phyloP scores from a whole-genome alignment of 2,113 vertebrate genomes.

The Clinocottus analis region DNA sequence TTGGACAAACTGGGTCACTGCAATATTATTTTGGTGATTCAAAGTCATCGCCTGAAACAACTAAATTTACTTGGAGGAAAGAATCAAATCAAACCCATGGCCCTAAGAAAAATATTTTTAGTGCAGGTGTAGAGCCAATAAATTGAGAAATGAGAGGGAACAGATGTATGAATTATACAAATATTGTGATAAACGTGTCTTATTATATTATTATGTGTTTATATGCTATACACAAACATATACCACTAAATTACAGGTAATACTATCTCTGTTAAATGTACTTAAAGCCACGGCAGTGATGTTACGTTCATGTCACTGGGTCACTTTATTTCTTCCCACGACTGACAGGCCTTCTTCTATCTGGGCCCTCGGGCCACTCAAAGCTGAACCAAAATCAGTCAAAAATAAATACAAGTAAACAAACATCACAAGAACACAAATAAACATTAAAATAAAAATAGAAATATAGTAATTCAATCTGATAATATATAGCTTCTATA shows the following conservation, averaged over 20 bases:
- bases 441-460: background rate
- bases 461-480: background rate
- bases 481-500: background rate
- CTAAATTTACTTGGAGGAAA: too few species aligned
- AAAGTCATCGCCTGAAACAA: background rate
- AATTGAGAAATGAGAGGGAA: too few species aligned
- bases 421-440: background rate
- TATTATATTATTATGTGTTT: too few species aligned
- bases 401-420: background rate
- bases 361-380: too few species aligned
- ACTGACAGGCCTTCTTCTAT: background rate
- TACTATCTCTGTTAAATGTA: too few species aligned
- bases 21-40: background rate
- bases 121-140: too few species aligned
- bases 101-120: too few species aligned
- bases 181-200: background rate
- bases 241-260: too few species aligned
- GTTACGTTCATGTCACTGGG: too few species aligned
- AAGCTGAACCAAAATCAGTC: background rate
- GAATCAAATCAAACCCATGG: background rate
- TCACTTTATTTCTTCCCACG: too few species aligned
- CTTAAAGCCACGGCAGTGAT: too few species aligned
- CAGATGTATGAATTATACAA: background rate
- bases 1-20: constrained; percentile 11
- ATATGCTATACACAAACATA: too few species aligned